Base-by-base conservation (phyloP, 2,888 invertebrate species). In the Ypsolopha scabrella region DNA sequence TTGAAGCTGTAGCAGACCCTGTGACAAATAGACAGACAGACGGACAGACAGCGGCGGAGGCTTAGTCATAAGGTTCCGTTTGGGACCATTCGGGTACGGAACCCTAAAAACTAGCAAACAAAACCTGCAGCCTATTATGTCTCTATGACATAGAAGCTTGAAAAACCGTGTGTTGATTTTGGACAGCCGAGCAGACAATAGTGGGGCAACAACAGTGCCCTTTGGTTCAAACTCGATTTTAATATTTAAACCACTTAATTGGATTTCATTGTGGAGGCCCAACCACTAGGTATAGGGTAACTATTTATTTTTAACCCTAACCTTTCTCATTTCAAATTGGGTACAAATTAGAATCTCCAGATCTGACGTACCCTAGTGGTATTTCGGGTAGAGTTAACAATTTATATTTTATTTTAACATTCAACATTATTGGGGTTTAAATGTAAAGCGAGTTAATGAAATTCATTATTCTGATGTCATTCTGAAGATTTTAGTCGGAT, bases 211-310 rank as follows among this genome's bases (percentile, higher is more conserved):
- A 80, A 82, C 81, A 77, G 77, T 80, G 77, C 77, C 85, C 83
- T 83, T 82, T 78, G 73, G 76, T 74, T 78, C 70, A 68, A 74
- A 82, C 82, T 83, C 80, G 77, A 79, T 74, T 80, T 86, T 70
- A 86, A 86, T 86, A 86, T 86, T 86, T 81, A 83, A 80, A 77
- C 71, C 72, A 73, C 74, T 79, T 80, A 81, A 85, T 81, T 80
- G 82, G 81, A 77, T 83, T 86, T 78, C 82, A 80, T 81, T 83
- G 78, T 80, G 70, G 65, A 43, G 39, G 67, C 67, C 69, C 70
- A 58, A 71, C 70, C 76, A 74, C 64, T 69, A 68, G 58, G 60
- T 62, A 64, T 59, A 57, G 52, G 60, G 58, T 55, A 62, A 62
- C 54, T 43, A 64, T 69, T 64, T 69, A 72, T 69, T 68, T 67